Conservation (phyloP, 1,140 invertebrate genomes). For the Papilio polyxenes region DNA sequence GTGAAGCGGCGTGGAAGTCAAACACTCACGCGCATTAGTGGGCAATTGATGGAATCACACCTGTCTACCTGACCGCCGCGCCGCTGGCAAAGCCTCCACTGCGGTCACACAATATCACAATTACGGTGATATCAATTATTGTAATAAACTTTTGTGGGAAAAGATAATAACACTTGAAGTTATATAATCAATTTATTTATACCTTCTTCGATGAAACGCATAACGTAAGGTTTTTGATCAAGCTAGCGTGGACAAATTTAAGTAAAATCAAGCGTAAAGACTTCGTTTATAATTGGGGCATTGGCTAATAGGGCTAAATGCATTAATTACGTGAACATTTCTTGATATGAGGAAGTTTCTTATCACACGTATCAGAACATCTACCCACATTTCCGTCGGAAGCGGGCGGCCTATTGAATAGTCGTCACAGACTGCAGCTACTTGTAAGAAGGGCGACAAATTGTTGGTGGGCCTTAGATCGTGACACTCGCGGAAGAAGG, state of each 20-base stretch:
- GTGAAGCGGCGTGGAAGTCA: conserved; percentile 70
- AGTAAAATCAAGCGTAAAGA: neutral
- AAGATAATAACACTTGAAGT: conserved; percentile 6
- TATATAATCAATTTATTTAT: neutral
- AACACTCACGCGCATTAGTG: conserved; percentile 56
- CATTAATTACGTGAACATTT: conserved; percentile 29
- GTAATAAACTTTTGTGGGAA: conserved; percentile 54
- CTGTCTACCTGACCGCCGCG: conserved; percentile 56
- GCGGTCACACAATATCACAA: conserved; percentile 56
- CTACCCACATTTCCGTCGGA: conserved; percentile 76
- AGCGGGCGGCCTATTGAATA: conserved; percentile 59
- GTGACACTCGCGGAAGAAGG: conserved; percentile 64
- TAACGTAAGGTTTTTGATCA: neutral
- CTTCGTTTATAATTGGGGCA: neutral
- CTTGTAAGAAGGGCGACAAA: conserved; percentile 61
- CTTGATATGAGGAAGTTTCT: conserved; percentile 44
- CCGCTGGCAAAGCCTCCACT: neutral
- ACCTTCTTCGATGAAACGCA: neutral
- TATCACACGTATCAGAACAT: conserved; percentile 53
- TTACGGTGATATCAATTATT: conserved; percentile 57
- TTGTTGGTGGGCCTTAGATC: conserved; percentile 59
- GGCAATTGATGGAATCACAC: conserved; percentile 71
- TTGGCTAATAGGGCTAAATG: neutral
- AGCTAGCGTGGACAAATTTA: neutral
- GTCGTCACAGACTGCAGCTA: conserved; percentile 66